A percentile compares a stretch with the other conserved stretches of the same genome.
Conservation (phyloP, 2,113 vertebrate genomes). For the Axis porcinus region DNA sequence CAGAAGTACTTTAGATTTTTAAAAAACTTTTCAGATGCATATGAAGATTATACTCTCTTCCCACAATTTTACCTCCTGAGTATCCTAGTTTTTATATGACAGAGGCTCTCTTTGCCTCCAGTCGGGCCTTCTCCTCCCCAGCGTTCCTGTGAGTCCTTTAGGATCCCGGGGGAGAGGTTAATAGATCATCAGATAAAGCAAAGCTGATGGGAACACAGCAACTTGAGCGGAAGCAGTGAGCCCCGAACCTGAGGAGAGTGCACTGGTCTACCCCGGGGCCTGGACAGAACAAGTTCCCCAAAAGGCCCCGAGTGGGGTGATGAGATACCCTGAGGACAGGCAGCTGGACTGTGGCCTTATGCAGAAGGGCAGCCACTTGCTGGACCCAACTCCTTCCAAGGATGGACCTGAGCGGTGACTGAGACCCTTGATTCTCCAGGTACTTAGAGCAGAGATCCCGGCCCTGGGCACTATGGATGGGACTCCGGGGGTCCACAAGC, state of each 20-base stretch:
- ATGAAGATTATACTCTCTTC: neutral
- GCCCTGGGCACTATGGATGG: neutral
- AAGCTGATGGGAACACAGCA: neutral
- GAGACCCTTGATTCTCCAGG: neutral
- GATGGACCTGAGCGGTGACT: neutral
- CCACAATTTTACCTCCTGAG: neutral
- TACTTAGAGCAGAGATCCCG: neutral
- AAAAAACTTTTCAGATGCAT: neutral
- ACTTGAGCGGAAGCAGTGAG: neutral
- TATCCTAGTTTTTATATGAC: neutral
- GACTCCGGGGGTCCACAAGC: neutral
- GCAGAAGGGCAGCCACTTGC: fast-evolving
- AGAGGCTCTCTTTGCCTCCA: neutral
- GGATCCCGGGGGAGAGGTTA: neutral
- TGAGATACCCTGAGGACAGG: neutral
- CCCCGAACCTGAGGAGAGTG: neutral
- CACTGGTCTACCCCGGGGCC: fast-evolving
- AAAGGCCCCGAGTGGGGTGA: fast-evolving
- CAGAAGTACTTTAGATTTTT: neutral
- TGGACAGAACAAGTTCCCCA: neutral
- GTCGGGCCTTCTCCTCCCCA: neutral
- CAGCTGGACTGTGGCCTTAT: fast-evolving
- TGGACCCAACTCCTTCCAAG: neutral
- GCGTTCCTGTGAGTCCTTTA: neutral
- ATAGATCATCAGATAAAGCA: neutral